Conservation (phyloP, 1,140 invertebrate genomes). For the Drosophila elegans region DNA sequence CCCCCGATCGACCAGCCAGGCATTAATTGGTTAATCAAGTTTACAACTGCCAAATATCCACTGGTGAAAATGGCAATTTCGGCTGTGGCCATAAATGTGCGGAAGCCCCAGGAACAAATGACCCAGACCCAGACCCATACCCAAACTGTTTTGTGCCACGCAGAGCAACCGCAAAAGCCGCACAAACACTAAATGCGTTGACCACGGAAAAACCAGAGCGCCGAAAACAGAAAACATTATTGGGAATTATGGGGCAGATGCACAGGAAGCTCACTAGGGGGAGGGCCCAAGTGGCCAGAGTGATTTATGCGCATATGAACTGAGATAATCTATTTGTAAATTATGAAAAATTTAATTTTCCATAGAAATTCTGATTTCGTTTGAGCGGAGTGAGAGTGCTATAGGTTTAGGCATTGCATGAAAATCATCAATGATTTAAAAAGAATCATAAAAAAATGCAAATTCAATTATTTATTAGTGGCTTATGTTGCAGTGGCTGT, state of each 20-base stretch:
- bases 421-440: background rate
- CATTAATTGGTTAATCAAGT: constrained; percentile 52
- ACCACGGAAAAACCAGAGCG: constrained; percentile 32
- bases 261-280: constrained; percentile 8
- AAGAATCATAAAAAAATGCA: too few species aligned
- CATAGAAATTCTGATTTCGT: background rate
- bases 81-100: constrained; percentile 41
- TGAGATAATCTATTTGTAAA: constrained; percentile 36
- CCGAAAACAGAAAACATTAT: constrained; percentile 30
- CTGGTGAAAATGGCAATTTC: constrained; percentile 43
- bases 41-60: constrained; percentile 44
- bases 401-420: too few species aligned
- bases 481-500: too few species aligned
- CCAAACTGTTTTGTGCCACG: constrained; percentile 18
- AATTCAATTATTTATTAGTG: too few species aligned
- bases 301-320: constrained; percentile 31
- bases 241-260: constrained; percentile 41
- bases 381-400: background rate
- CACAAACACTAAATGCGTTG: constrained; percentile 52
- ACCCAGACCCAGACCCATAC: background rate
- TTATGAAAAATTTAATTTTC: constrained; percentile 7
- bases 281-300: background rate
- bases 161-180: constrained; percentile 60
- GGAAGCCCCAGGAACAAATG: constrained; percentile 45
- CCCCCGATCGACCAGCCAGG: background rate